Evolutionary conservation across 1,140 invertebrate species (phyloP).

Genomic region (Drosophila suzukii): DNA sequence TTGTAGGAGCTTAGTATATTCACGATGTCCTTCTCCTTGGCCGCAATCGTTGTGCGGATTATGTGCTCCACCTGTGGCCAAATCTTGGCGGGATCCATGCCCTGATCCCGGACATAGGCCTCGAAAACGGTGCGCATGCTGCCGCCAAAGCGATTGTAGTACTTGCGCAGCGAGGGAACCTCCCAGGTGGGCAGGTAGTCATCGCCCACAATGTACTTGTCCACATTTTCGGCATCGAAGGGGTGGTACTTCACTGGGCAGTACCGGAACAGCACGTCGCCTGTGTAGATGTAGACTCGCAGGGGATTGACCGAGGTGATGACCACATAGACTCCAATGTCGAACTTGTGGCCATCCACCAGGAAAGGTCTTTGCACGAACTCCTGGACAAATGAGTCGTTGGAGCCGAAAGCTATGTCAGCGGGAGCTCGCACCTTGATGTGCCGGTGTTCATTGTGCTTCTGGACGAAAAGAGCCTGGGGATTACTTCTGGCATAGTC

Average conservation of each 20-base stretch:
- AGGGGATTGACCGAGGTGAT: constrained; percentile 96
- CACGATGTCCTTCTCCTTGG: constrained; percentile 90
- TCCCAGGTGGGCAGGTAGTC: constrained; percentile 98
- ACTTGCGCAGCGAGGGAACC: constrained; percentile 92
- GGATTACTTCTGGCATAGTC: constrained; percentile 89
- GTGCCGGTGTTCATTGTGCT: constrained; percentile 96
- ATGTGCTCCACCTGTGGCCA: constrained; percentile 94
- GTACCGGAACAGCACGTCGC: constrained; percentile 95
- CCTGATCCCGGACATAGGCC: constrained; percentile 89
- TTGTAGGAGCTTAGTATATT: constrained; percentile 86
- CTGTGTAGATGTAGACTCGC: constrained; percentile 94
- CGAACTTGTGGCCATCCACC: constrained; percentile 96
- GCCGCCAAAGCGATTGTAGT: constrained; percentile 91
- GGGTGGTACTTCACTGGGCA: constrained; percentile 97
- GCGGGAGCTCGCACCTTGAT: constrained; percentile 91
- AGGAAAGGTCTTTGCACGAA: constrained; percentile 93
- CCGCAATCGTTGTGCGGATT: constrained; percentile 89
- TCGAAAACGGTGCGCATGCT: constrained; percentile 96
- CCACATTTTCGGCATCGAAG: constrained; percentile 91
- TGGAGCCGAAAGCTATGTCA: constrained; percentile 90
- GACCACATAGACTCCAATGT: constrained; percentile 97
- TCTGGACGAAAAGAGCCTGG: constrained; percentile 93
- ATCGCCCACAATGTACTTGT: constrained; percentile 98
- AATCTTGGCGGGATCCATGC: constrained; percentile 89
- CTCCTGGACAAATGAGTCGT: constrained; percentile 95